phyloP scores from a whole-genome alignment of 2,888 invertebrate genomes.

The Patella caerulea region DNA sequence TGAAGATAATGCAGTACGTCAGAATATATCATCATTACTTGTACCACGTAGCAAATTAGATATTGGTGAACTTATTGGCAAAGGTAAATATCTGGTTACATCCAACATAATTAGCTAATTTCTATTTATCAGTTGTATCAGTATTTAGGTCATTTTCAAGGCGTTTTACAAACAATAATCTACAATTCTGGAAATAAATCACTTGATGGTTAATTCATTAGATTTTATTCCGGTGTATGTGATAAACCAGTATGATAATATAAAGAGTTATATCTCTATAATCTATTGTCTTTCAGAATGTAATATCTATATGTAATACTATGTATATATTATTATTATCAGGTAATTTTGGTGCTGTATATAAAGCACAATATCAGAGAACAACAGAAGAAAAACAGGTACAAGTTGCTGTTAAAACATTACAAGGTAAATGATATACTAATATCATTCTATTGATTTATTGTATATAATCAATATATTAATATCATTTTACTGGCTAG shows the following conservation, averaged over 20 bases:
- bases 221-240: neutral
- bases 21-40: conserved; percentile 55
- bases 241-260: neutral
- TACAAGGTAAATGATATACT: conserved; percentile 56
- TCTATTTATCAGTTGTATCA: no score
- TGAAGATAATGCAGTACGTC: conserved; percentile 56
- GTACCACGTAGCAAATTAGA: conserved; percentile 56
- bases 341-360: conserved; percentile 62
- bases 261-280: neutral
- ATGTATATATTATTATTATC: conserved; percentile 16
- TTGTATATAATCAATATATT: no score
- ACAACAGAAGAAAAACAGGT: conserved; percentile 52
- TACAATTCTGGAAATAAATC: no score
- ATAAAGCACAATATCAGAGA: conserved; percentile 55
- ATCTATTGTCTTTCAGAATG: no score
- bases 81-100: conserved; percentile 45
- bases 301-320: neutral
- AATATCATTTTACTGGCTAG: no score
- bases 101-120: neutral
- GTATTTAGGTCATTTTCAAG: no score
- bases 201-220: neutral
- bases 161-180: no score
- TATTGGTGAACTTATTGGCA: conserved; percentile 60
- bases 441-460: no score
- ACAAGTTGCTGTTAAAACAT: conserved; percentile 64